Conservation (phyloP, 1,140 invertebrate species). For the Drosophila tropicalis region DNA sequence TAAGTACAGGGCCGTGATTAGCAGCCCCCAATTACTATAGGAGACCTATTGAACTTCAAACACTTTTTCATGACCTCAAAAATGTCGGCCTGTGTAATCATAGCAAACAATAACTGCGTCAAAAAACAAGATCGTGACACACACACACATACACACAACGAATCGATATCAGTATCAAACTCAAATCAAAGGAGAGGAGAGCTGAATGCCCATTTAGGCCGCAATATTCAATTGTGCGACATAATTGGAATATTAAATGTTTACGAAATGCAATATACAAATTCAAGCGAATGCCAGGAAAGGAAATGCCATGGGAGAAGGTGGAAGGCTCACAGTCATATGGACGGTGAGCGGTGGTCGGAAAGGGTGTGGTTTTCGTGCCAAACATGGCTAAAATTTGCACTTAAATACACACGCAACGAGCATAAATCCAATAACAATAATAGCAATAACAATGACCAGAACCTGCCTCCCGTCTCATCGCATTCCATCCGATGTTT, state of each 20-base stretch:
- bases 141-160: too few relatives aligned
- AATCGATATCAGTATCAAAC: too few relatives aligned
- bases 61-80: too few relatives aligned
- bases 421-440: slow-evolving; percentile 70
- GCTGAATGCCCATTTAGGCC: slow-evolving; percentile 45
- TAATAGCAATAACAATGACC: slow-evolving; percentile 46
- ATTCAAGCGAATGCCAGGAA: slow-evolving; percentile 36
- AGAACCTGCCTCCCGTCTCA: background rate
- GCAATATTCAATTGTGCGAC: slow-evolving; percentile 70
- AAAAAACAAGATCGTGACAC: too few relatives aligned
- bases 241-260: slow-evolving; percentile 81
- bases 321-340: background rate
- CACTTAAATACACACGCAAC: slow-evolving; percentile 74
- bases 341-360: background rate
- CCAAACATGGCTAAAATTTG: slow-evolving; percentile 64
- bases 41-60: too few relatives aligned
- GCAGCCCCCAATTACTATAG: too few relatives aligned
- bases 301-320: background rate
- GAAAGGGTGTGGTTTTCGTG: background rate
- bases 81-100: too few relatives aligned
- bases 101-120: too few relatives aligned
- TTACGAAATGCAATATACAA: slow-evolving; percentile 77
- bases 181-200: slow-evolving; percentile 32
- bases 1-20: too few relatives aligned
- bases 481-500: too few relatives aligned